Evolutionary conservation across 2,113 vertebrate genomes (phyloP), one percentile per base, ranked within the genome.

Genomic region (Sceloporus tristichus): DNA sequence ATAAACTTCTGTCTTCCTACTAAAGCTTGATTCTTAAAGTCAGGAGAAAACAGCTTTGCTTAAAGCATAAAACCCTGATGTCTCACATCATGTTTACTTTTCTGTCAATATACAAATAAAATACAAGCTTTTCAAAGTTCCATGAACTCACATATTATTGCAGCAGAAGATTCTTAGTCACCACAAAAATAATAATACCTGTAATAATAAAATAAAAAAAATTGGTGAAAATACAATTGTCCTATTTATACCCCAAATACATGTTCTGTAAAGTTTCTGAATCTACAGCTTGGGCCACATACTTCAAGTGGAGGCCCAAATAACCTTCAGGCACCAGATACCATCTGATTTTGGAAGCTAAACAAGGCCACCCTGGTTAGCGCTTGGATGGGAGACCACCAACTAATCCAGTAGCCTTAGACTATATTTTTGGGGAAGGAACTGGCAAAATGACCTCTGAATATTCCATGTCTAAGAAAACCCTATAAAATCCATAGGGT

Each of bases 71-170:
- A 54, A 87, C 48, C n/a, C 89, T 87, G 66, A 94, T 93, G 89
- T 94, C 75, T 82, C 7, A 7, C 85, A 89, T 94, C 84, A 90
- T 76, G 4, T 88, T 93, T 92, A 8, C 25, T 23, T 92, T 93
- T 76, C 38, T 73, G 78, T 91, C 85, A 90, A 71, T 89, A 81
- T 93, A 71, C 76, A 75, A 42, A 85, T 87, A 91, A 94, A 91
- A 89, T 89, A 94, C 73, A 89, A 93, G 89, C 65, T 86, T 19
- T 48, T 85, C 66, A 13, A 91, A 85, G 2, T 0, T 87, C 7
- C 89, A 16, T 4, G 56, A 89, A 8, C 0, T 73, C 66, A 23
- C 54, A 80, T n/a, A 42, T 91, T 89, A 5, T 29, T 85, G 86
- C 19, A 9, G 53, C 8, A 71, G 0, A 53, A 34, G 11, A 14